Evolutionary conservation across 2,888 invertebrate genomes (phyloP), one percentile per base, ranked within the genome.

Genomic region (Melanostoma mellinum): DNA sequence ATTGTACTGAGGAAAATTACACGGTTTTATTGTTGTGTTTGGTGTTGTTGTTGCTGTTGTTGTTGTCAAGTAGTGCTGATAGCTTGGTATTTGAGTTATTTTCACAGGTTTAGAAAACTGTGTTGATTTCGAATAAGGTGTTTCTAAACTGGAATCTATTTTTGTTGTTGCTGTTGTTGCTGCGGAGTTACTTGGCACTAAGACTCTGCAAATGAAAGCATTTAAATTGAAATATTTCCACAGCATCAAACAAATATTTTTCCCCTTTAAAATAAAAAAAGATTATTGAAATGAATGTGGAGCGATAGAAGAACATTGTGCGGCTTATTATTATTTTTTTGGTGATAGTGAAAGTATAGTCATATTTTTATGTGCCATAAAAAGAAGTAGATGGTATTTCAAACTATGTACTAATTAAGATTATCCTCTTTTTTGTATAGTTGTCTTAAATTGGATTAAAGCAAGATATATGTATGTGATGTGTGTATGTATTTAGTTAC

Each of bases 11-110:
- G 80, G 55, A 50, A 69, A 53, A 55, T 44, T 52, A 63, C 72
- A 52, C n/a, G 82, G 38, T 65, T 69, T 84, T 73, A 61, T 38
- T 48, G 86, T 79, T 53, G 50, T 44, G 10, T 44, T 44, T 44
- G 44, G n/a, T 44, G 44, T 2, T n/a, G 9, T 9, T 87, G 88
- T 67, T 76, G 86, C 69, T 86, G 86, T 46, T 87, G 87, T 44
- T 77, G 86, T 71, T 77, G 87, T 60, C 87, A 85, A 80, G 76
- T 85, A 87, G 30, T 87, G 86, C 65, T 89, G 89, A 85, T 89
- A 91, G 86, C 89, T 90, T 75, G 91, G 91, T 88, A 91, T 91
- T 87, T 90, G 91, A 76, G 90, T 88, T 84, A 88, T 86, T 88
- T 88, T 89, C 85, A 53, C 32, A 6, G 78, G 60, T 38, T 78